These are phyloP conservation scores for Dryadula phaetusa DNA, from an alignment of 2,888 invertebrate genomes.

Conservation along the genomic window DNA sequence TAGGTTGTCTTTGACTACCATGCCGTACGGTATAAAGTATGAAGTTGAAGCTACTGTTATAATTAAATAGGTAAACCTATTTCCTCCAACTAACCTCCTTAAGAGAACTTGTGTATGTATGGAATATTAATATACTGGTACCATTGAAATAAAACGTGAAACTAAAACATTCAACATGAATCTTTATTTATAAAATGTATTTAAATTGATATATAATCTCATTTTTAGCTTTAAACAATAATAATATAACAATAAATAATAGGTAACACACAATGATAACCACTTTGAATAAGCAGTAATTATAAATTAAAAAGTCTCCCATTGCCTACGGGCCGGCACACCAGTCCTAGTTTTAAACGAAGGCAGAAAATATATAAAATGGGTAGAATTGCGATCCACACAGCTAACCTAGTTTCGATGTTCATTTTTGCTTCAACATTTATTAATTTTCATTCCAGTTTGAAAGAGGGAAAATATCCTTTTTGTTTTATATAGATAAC, in stretches of 20 bases:
- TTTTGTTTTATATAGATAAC: slow-evolving; percentile 5
- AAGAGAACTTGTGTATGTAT: too few species aligned
- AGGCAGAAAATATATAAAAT: slow-evolving; percentile 35
- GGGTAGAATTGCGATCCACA: slow-evolving; percentile 24
- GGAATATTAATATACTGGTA: too few species aligned
- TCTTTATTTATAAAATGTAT: too few species aligned
- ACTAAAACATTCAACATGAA: too few species aligned
- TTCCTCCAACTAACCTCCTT: too few species aligned
- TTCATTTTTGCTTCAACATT: slow-evolving; percentile 24
- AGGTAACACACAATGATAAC: background rate
- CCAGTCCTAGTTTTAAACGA: slow-evolving; percentile 31
- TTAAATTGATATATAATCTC: too few species aligned
- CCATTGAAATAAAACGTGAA: too few species aligned
- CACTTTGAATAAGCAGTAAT: slow-evolving; percentile 3
- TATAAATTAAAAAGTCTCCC: slow-evolving; percentile 25
- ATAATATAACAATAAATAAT: background rate
- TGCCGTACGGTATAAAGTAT: too few species aligned
- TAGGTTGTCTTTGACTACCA: too few species aligned
- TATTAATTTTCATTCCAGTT: slow-evolving; percentile 24
- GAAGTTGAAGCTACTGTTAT: too few species aligned
- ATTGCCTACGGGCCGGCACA: slow-evolving; percentile 12
- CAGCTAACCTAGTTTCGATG: slow-evolving; percentile 39
- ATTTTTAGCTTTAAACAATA: background rate
- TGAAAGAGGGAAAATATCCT: slow-evolving; percentile 16
- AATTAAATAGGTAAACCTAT: too few species aligned